These are phyloP conservation scores for Zaprionus ghesquierei DNA, from an alignment of 1,140 invertebrate species.

Conservation along the genomic window DNA sequence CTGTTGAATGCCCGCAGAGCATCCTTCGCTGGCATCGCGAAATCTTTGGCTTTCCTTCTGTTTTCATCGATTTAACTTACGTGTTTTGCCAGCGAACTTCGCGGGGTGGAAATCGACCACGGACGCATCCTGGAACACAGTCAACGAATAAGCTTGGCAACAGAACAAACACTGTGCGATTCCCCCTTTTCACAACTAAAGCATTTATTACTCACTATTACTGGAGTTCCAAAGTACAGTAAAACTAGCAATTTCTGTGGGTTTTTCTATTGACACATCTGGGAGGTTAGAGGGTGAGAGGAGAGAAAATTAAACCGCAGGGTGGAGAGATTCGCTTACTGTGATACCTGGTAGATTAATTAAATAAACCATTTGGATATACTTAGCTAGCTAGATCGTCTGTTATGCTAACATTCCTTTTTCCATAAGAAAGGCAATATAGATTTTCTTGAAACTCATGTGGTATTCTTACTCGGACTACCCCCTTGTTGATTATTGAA, in stretches of 20 bases:
- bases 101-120: constrained; percentile 71
- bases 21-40: constrained; percentile 39
- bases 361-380: background rate
- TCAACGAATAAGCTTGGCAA: constrained; percentile 32
- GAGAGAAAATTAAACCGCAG: background rate
- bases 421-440: too few species aligned
- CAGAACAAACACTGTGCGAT: constrained; percentile 18
- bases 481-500: constrained; percentile 9
- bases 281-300: background rate
- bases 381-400: background rate
- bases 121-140: constrained; percentile 25
- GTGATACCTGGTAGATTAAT: background rate
- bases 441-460: background rate
- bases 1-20: constrained; percentile 22
- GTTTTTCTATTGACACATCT: background rate
- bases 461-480: background rate
- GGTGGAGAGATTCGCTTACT: background rate
- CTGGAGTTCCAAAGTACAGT: constrained; percentile 52
- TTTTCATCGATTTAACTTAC: constrained; percentile 65
- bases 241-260: constrained; percentile 44
- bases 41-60: constrained; percentile 47
- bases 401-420: background rate
- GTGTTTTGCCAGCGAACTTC: constrained; percentile 70
- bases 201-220: constrained; percentile 38
- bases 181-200: constrained; percentile 6